Evolutionary conservation across 92 coral and sea anemone species (phyloP), one percentile per base, ranked within the genome.

Genomic region (Ricordea florida): DNA sequence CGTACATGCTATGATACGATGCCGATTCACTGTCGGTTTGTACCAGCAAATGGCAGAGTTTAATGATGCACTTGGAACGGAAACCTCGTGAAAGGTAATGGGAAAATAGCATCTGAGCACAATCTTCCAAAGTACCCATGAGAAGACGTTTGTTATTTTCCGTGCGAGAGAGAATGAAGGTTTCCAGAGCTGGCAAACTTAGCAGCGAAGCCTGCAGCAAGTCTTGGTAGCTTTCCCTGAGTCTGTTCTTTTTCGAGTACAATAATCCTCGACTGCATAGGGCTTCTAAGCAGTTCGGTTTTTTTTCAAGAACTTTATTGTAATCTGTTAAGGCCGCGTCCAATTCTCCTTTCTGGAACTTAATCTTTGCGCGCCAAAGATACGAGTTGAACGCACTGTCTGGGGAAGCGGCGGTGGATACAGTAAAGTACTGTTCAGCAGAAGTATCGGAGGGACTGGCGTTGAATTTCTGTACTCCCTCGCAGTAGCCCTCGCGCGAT

Each of bases 71-170:
- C 43, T 84, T 83, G n/a, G 92, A 86, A 32, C 84, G 89, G 57
- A 61, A 62, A 4, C 92, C 92, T 7, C 63, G 74, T 10, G 88
- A 35, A 11, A 81, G 79, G 78, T 82, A 93, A 34, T 69, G 71
- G 20, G 92, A 76, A 71, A 93, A 93, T 6, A 86, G 74, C 61
- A 69, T 43, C 79, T 93, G 98, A 23, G 88, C 81, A 59, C 85
- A 93, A 47, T 87, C 84, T 36, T 84, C 97, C 3, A 93, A 81
- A 23, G 84, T 71, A 35, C 75, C 68, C 14, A 93, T 32, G 25
- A 85, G 77, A 25, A 84, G 61, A 27, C 72, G 69, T 17, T 79
- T 90, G 25, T 72, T 41, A 35, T 23, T 59, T 32, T 76, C 87
- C 9, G 91, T 88, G 22, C 87, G 93, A 11, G 79, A 57, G 27